Base-by-base conservation (phyloP, 2,113 vertebrate genomes). In the Ammodytes marinus region DNA sequence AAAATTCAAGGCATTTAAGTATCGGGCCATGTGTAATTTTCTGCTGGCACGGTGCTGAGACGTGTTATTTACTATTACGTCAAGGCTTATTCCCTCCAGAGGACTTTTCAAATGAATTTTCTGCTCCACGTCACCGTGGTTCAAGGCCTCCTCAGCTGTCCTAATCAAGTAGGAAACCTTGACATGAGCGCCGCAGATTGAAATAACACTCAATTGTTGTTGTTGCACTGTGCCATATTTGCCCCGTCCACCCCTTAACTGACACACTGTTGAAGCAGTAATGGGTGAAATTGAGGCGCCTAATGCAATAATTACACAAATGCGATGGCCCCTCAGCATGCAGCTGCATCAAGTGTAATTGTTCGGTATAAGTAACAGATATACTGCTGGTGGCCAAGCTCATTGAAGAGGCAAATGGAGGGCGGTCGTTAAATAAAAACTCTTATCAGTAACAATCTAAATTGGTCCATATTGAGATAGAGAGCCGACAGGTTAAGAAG, bases 41-140 rank as follows among this genome's bases (percentile, higher is more conserved):
- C 82, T 74, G 81, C 83, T 74, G 74, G 68, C 80, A 66, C 45
- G 45, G 68, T 87, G 83, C 78, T 80, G 81, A 85, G 86, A 84
- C 59, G 43, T 88, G 80, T 89, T 91, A 88, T 93, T 85, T 83
- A 91, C 87, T 87, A 84, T 89, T 77, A 86, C 65, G 86, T 90
- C 88, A 82, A 61, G 90, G 86, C 85, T 91, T 90, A 91, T 89
- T 91, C 87, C 88, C 88, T 74, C 74, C 69, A 53, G 90, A 90
- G 65, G 74, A 59, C 90, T 85, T 93, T 94, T 93, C 91, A 92
- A 92, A 94, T 95, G 85, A 94, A 94, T 95, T 94, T 95, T 92
- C 90, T 93, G 93, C 93, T 93, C 74, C 86, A 79, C 74, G 74
- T 93, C 94, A 88, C 92, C 0, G 65, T 19, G 53, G 89, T 84